A percentile compares a stretch with the other conserved stretches of the same genome.
These are phyloP conservation scores for Molorchus minor DNA, from an alignment of 2,888 invertebrate genomes.

Conservation along the genomic window DNA sequence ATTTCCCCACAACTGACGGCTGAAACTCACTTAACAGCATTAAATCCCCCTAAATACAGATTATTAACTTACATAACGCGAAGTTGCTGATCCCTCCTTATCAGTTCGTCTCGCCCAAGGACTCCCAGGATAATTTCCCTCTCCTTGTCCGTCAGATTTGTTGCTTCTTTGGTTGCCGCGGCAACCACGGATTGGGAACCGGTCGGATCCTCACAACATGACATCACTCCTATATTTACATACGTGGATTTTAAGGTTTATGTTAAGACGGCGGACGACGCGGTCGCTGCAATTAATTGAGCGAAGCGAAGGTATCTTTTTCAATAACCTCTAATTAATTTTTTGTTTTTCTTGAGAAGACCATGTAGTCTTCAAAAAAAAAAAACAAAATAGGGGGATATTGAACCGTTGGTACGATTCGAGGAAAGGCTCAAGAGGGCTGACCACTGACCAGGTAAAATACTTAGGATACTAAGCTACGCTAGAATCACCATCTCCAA, in stretches of 20 bases:
- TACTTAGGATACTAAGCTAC: too few species aligned
- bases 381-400: too few species aligned
- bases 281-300: not conserved
- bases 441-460: too few species aligned
- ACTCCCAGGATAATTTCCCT: conserved; percentile 67
- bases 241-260: conserved; percentile 5
- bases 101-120: conserved; percentile 65
- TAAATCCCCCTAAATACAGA: conserved; percentile 15
- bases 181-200: conserved; percentile 58
- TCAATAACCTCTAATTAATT: not conserved
- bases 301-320: not conserved
- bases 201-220: conserved; percentile 56
- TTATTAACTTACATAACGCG: conserved; percentile 65
- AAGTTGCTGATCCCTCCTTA: conserved; percentile 65
- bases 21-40: not conserved
- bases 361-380: too few species aligned
- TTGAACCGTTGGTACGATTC: too few species aligned
- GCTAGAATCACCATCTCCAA: too few species aligned
- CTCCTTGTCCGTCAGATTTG: conserved; percentile 59
- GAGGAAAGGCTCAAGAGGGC: too few species aligned
- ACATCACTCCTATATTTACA: conserved; percentile 34
- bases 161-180: conserved; percentile 58
- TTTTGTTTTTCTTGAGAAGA: too few species aligned
- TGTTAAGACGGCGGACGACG: not conserved
- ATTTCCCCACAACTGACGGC: not conserved